Conservation (phyloP, 1,140 invertebrate genomes). For the Psix sp. region DNA sequence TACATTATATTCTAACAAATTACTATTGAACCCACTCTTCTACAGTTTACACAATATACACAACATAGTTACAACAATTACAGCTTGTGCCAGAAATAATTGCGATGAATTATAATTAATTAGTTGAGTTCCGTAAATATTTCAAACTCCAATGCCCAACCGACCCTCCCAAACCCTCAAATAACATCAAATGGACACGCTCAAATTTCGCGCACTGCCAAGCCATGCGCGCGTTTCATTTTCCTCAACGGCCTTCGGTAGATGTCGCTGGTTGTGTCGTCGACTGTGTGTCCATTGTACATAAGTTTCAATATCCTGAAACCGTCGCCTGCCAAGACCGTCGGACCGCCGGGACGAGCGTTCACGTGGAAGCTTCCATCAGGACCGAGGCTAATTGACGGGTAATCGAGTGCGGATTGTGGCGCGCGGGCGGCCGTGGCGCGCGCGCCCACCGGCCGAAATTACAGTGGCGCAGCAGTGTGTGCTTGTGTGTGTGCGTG, state of each 20-base stretch:
- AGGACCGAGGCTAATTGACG: constrained; percentile 48
- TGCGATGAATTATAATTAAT: no score
- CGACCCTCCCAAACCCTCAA: no score
- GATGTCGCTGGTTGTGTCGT: constrained; percentile 42
- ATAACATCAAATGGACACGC: no score
- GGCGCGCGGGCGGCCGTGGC: neutral
- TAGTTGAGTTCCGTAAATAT: no score
- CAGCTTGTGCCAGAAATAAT: no score
- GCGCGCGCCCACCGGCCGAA: constrained; percentile 20
- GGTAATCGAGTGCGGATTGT: constrained; percentile 17
- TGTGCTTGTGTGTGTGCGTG: constrained; percentile 28
- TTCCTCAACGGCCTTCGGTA: constrained; percentile 3
- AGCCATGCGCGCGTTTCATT: neutral
- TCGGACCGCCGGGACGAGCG: constrained; percentile 34
- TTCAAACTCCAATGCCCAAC: no score
- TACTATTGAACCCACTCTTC: no score
- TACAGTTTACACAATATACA: no score
- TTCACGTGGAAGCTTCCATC: constrained; percentile 46
- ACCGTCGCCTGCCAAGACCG: constrained; percentile 23
- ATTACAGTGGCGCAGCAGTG: constrained; percentile 40
- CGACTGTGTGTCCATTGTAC: constrained; percentile 46
- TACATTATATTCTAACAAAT: no score
- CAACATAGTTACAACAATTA: no score
- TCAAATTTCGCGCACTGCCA: no score
- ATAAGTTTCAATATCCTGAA: constrained; percentile 46